A percentile compares a stretch with the other conserved stretches of the same genome.
Conservation (phyloP, 2,113 vertebrate species). For the Clarias macrocephalus region DNA sequence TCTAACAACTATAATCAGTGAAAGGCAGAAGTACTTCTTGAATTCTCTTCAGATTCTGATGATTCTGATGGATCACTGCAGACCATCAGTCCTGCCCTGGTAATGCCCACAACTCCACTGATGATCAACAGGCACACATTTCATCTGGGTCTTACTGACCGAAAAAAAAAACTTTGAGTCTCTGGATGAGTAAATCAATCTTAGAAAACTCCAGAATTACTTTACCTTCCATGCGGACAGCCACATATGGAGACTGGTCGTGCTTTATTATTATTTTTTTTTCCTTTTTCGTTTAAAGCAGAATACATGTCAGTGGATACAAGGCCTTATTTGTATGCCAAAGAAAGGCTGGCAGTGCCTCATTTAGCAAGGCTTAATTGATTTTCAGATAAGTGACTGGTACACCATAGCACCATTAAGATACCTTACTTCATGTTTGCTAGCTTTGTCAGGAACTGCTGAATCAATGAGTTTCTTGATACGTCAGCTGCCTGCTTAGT, state of each 20-base stretch:
- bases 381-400: neutral
- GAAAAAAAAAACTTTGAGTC: neutral
- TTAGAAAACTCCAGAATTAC: neutral
- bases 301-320: neutral
- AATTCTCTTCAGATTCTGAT: too few relatives aligned
- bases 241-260: slow-evolving; percentile 20
- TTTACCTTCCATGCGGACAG: neutral
- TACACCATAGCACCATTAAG: neutral
- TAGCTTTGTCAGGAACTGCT: slow-evolving; percentile 6
- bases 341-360: slow-evolving; percentile 3
- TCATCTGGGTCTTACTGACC: neutral
- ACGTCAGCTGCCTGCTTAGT: neutral
- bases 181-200: too few relatives aligned
- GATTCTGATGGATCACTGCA: slow-evolving; percentile 30
- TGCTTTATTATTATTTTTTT: neutral
- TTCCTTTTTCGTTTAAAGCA: neutral
- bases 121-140: slow-evolving; percentile 25
- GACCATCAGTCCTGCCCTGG: neutral
- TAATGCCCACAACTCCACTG: slow-evolving; percentile 1
- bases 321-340: neutral
- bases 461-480: neutral
- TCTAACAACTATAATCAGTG: too few relatives aligned
- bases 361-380: neutral
- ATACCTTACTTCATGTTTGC: neutral
- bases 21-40: too few relatives aligned